Percentiles rank a stretch among this genome's conserved stretches.
Conservation (phyloP, 2,888 invertebrate genomes). For the Axea sp. region DNA sequence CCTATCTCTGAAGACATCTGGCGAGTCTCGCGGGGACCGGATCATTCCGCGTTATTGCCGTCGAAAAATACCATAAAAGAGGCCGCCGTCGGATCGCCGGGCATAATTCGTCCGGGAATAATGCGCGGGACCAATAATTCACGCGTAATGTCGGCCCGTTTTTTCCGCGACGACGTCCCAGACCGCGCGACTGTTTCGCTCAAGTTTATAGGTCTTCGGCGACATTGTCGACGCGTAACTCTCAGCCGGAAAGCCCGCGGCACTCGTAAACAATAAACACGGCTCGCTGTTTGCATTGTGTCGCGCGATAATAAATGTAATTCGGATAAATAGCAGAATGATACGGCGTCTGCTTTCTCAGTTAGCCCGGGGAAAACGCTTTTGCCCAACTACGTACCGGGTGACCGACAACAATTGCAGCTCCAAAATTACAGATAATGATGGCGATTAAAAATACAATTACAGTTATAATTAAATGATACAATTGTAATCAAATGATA, state of each 20-base stretch:
- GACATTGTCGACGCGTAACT: constrained; percentile 56
- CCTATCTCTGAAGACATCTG: constrained; percentile 38
- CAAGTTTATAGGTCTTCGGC: constrained; percentile 58
- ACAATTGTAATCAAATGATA: too few relatives aligned
- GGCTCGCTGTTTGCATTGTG: constrained; percentile 58
- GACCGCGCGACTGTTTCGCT: constrained; percentile 33
- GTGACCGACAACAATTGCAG: too few relatives aligned
- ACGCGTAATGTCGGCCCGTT: constrained; percentile 26
- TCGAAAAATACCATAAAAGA: constrained; percentile 32
- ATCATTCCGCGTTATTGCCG: constrained; percentile 48
- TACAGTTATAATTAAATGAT: too few relatives aligned
- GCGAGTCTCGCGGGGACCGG: constrained; percentile 34
- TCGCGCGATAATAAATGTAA: constrained; percentile 59
- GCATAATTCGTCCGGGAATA: constrained; percentile 24
- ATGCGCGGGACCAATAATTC: constrained; percentile 44
- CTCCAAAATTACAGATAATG: too few relatives aligned
- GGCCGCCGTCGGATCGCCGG: constrained; percentile 5
- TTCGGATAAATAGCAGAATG: constrained; percentile 63
- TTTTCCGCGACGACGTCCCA: constrained; percentile 37
- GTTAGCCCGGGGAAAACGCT: constrained; percentile 2
- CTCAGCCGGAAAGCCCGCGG: constrained; percentile 52
- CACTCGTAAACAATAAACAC: constrained; percentile 60
- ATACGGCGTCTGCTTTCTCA: constrained; percentile 46
- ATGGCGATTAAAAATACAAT: too few relatives aligned
- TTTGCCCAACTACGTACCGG: constrained; percentile 3